Evolutionary conservation across 2,888 invertebrate genomes (phyloP).

Genomic region (Timema podura): DNA sequence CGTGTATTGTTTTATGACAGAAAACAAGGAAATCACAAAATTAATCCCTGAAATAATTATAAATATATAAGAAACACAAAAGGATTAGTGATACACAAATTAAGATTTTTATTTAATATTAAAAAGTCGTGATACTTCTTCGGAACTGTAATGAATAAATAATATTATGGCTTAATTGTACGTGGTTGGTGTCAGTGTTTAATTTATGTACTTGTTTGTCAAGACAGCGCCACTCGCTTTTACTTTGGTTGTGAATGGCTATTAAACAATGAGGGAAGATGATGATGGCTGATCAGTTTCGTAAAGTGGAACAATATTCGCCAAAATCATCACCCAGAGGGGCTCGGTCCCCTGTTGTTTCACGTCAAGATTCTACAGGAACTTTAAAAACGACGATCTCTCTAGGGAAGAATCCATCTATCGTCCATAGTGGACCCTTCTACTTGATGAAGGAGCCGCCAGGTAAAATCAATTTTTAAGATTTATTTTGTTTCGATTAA

Average conservation of each 20-base stretch:
- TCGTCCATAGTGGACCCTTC: constrained; percentile 96
- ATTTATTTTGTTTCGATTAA: no score
- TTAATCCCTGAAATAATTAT: no score
- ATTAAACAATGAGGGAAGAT: constrained; percentile 50
- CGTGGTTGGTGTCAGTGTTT: no score
- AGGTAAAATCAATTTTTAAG: constrained; percentile 50
- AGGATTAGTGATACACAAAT: no score
- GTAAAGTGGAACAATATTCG: constrained; percentile 90
- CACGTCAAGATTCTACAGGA: constrained; percentile 94
- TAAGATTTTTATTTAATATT: no score
- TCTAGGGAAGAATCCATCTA: constrained; percentile 93
- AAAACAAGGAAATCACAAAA: no score
- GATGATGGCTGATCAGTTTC: constrained; percentile 91
- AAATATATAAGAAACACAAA: no score
- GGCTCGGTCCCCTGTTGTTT: constrained; percentile 91
- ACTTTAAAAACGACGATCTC: constrained; percentile 97
- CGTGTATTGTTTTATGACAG: no score
- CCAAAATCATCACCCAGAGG: constrained; percentile 93
- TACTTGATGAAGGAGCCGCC: constrained; percentile 97
- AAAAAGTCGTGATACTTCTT: no score
- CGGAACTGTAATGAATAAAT: no score
- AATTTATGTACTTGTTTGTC: no score
- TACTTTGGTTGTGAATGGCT: constrained; percentile 21
- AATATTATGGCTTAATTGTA: no score
- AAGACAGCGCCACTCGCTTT: background rate